Percentiles rank a stretch among this genome's conserved stretches.
These are phyloP conservation scores for Scaptomyza montana DNA, from an alignment of 1,140 invertebrate genomes.

Conservation along the genomic window DNA sequence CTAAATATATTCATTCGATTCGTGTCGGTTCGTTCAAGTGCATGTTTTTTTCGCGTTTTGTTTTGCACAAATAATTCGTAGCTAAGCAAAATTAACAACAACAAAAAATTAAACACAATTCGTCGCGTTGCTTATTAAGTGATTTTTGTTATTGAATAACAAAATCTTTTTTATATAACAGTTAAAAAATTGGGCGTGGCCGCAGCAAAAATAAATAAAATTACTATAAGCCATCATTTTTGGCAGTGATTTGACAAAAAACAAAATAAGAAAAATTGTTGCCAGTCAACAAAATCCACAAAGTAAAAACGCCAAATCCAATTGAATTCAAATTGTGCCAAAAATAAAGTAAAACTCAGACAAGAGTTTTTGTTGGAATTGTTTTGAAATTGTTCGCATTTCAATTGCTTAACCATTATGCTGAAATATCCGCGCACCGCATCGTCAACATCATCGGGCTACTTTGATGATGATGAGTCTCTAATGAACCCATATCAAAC, in stretches of 20 bases:
- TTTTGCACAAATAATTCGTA: neutral
- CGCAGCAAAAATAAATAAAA: neutral
- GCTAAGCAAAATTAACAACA: conserved; percentile 2
- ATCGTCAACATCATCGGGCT: conserved; percentile 75
- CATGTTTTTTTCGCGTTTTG: conserved; percentile 53
- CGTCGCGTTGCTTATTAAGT: conserved; percentile 31
- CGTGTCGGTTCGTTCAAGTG: conserved; percentile 64
- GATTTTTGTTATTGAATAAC: conserved; percentile 61
- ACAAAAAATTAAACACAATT: conserved; percentile 34
- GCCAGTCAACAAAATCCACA: too few relatives aligned
- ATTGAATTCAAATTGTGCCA: conserved; percentile 29
- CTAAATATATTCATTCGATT: conserved; percentile 19
- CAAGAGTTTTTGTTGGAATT: conserved; percentile 2
- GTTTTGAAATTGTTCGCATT: neutral
- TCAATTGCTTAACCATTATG: conserved; percentile 46
- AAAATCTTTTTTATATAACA: conserved; percentile 66
- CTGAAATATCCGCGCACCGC: conserved; percentile 81
- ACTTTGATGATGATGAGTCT: conserved; percentile 76
- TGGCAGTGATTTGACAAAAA: conserved; percentile 38
- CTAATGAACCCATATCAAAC: conserved; percentile 77
- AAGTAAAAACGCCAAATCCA: conserved; percentile 5
- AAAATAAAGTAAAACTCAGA: conserved; percentile 33
- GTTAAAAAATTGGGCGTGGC: conserved; percentile 25
- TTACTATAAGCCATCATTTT: conserved; percentile 18
- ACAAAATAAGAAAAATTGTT: neutral